Base-by-base conservation (phyloP, 1,140 invertebrate species). In the Pachypeltis micranthus region DNA sequence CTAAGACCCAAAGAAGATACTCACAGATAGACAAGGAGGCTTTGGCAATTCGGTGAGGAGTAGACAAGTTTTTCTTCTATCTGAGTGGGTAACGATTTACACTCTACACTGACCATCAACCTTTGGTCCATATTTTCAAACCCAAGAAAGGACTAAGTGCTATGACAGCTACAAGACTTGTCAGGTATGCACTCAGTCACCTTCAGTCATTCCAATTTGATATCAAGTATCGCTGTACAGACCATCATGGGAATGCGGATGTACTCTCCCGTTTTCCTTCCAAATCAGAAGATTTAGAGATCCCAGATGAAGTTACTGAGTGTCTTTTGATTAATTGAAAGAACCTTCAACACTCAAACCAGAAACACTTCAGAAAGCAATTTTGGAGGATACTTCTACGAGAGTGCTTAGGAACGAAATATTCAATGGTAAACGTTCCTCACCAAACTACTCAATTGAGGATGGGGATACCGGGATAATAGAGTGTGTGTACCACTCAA, bases 11-110 rank as follows among this genome's bases (percentile, higher is more conserved):
- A 60, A 62, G 64, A 31, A 72, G 74, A 29, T 80, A 79, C 63
- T 65, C 70, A n/a, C 75, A 80, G 64, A 75, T 80, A 10, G 74
- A 80, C 51, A 77, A 74, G 61, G 76, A 82, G 65, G 76, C 74
- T 0, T 63, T 80, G 14, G 75, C 73, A 1, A 73, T 80, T 23
- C 70, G 78, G 2, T 79, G 69, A 67, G 75, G 66, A 10, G 55
- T 74, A 0, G 64, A 71, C 44, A 72, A 71, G 61, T 74, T 77
- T 67, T 71, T 75, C 63, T 34, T 74, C 44, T 78, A 74, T 56
- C 39, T 78, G 3, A 77, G 70, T 64, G 77, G 75, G 1, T 55
- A 72, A n/a, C 59, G 74, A 23, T 79, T 79, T 63, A 74, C 64
- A 1, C 62, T 80, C 2, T 63, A 71, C 14, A 80, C 74, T 1